Base-by-base conservation (phyloP, 2,888 invertebrate genomes). In the Malthinus flaveolus region DNA sequence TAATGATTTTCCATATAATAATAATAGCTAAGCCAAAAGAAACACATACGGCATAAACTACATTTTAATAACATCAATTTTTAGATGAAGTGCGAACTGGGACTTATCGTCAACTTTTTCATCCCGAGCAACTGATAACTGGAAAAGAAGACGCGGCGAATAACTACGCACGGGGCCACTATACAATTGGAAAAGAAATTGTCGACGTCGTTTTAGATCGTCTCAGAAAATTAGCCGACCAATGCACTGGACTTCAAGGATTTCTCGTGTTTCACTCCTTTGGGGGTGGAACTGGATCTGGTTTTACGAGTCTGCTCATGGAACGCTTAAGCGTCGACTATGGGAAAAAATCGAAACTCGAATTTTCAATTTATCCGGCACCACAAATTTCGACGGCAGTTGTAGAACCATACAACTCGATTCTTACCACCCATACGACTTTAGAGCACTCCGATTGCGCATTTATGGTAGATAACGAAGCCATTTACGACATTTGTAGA, bases 211-310 rank as follows among this genome's bases (percentile, higher is more conserved):
- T 92, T 7, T 83, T 91, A 66, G 92, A 93, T 78, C 83, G 93
- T 56, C 82, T 95, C 64, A 82, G 94, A 66, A 91, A 91, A 74
- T 80, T 93, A 65, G 88, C 90, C 8, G 94, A 95, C 78, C 91
- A 91, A 77, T 95, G 95, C 76, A 91, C 91, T 4, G 92, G 93
- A 6, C 85, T 85, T 1, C 88, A 89, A 84, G 95, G 95, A 23
- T 95, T 95, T 81, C 84, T 95, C 71, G 89, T 96, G 68, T 95
- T 95, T 83, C 95, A 95, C 79, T 93, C 93, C 9, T 95, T 95
- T 75, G 95, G 89, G 58, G 91, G 88, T 63, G 95, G 95, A 66
- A 95, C 93, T 66, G 95, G 94, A 49, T 94, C 92, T 33, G 96
- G 96, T 12, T 96, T 96, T 80, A 93, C 94, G 0, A 94, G 95